These are phyloP conservation scores for Thymallus thymallus DNA, from an alignment of 2,113 vertebrate genomes.

Conservation along the genomic window DNA sequence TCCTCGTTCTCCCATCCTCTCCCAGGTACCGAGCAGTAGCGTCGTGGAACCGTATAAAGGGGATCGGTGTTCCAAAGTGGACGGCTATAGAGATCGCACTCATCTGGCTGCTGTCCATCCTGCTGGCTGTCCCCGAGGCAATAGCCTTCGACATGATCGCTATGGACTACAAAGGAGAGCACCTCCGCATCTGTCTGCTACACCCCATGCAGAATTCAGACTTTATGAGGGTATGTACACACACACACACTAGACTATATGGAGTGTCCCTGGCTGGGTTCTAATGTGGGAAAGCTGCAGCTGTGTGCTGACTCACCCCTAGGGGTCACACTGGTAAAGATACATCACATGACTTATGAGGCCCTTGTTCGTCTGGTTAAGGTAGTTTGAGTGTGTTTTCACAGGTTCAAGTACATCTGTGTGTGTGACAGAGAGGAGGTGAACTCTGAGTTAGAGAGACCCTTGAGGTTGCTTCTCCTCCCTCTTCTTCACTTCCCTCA, in stretches of 20 bases:
- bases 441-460: background rate
- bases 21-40: slow-evolving; percentile 91
- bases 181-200: slow-evolving; percentile 85
- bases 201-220: slow-evolving; percentile 81
- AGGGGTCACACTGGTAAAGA: background rate
- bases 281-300: background rate
- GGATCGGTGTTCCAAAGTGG: slow-evolving; percentile 90
- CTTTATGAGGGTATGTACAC: slow-evolving; percentile 84
- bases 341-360: slow-evolving; percentile 3
- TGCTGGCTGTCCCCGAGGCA: slow-evolving; percentile 89
- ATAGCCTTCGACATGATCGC: slow-evolving; percentile 89
- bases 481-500: too few relatives aligned
- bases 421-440: too few relatives aligned
- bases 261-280: slow-evolving; percentile 1
- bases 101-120: slow-evolving; percentile 90
- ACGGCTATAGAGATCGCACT: slow-evolving; percentile 90
- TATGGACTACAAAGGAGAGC: slow-evolving; percentile 83
- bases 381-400: background rate
- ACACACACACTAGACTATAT: background rate
- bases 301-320: background rate
- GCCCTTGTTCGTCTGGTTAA: slow-evolving; percentile 11
- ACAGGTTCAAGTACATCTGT: too few relatives aligned
- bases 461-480: background rate
- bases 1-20: background rate
- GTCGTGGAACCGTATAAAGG: slow-evolving; percentile 95